Percentiles rank a stretch among this genome's conserved stretches.
These are phyloP conservation scores for Poecilus cupreus DNA, from an alignment of 2,888 invertebrate genomes.

Conservation along the genomic window DNA sequence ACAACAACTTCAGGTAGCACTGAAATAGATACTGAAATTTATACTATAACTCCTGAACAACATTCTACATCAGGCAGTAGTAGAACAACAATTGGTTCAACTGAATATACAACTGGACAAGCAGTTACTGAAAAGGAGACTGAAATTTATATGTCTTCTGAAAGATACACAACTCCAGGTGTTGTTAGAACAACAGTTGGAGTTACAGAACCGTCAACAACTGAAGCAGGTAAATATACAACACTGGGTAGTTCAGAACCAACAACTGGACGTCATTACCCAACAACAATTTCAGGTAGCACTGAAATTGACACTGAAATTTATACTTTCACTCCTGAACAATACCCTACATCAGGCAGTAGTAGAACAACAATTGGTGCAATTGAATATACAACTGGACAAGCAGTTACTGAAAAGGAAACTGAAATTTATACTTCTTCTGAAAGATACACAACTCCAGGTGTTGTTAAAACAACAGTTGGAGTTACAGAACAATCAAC, in stretches of 20 bases:
- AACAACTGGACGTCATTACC: neutral
- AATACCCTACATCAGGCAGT: neutral
- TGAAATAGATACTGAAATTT: neutral
- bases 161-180: neutral
- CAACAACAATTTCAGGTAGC: no score
- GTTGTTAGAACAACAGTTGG: constrained; percentile 3
- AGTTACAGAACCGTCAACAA: no score
- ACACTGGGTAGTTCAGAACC: no score
- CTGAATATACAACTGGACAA: neutral
- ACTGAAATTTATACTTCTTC: constrained; percentile 51
- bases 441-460: neutral
- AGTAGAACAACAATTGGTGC: neutral
- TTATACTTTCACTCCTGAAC: neutral
- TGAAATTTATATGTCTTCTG: constrained; percentile 51
- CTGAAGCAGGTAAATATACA: neutral
- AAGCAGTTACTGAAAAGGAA: constrained; percentile 8
- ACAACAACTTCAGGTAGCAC: constrained; percentile 61
- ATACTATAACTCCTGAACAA: constrained; percentile 24
- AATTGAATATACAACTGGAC: constrained; percentile 24
- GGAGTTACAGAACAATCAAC: constrained; percentile 13
- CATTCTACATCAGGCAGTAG: neutral
- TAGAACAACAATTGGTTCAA: neutral
- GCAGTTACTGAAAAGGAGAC: neutral
- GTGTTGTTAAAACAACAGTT: constrained; percentile 50
- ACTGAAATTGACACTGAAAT: neutral